Conservation (phyloP, 1,140 invertebrate species). For the Brachystomella parvula region DNA sequence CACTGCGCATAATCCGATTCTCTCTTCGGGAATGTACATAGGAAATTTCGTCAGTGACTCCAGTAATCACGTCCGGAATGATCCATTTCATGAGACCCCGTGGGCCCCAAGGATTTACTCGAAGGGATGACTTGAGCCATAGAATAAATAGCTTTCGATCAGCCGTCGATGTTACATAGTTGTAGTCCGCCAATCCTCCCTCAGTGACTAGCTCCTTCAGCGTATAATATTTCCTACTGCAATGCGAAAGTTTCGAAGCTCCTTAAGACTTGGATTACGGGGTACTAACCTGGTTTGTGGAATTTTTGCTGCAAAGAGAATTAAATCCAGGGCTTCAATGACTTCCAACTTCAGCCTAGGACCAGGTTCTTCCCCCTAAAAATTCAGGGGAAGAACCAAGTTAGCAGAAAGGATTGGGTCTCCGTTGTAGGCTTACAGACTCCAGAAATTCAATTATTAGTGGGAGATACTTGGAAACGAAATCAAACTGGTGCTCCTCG, state of each 20-base stretch:
- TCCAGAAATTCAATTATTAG: not conserved
- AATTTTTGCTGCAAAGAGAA: not conserved
- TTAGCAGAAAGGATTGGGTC: too few species aligned
- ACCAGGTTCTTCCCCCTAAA: not conserved
- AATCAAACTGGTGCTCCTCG: not conserved
- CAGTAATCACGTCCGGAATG: not conserved
- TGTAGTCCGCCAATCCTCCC: not conserved
- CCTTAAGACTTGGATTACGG: too few species aligned
- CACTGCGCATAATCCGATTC: conserved; percentile 2
- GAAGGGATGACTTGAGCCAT: not conserved
- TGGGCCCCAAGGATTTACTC: not conserved
- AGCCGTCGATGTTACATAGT: not conserved
- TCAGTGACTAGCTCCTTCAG: not conserved
- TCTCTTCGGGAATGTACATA: not conserved
- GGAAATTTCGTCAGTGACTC: not conserved
- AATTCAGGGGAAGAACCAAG: too few species aligned
- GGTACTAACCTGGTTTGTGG: too few species aligned
- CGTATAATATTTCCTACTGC: not conserved
- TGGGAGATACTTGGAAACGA: not conserved
- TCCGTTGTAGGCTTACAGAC: not conserved
- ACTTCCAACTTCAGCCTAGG: not conserved
- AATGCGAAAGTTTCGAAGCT: too few species aligned
- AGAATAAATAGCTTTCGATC: not conserved
- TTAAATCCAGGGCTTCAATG: not conserved
- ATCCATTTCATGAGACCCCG: not conserved